Base-by-base conservation (phyloP, 2,888 invertebrate genomes). In the Trissonchulus sp. region DNA sequence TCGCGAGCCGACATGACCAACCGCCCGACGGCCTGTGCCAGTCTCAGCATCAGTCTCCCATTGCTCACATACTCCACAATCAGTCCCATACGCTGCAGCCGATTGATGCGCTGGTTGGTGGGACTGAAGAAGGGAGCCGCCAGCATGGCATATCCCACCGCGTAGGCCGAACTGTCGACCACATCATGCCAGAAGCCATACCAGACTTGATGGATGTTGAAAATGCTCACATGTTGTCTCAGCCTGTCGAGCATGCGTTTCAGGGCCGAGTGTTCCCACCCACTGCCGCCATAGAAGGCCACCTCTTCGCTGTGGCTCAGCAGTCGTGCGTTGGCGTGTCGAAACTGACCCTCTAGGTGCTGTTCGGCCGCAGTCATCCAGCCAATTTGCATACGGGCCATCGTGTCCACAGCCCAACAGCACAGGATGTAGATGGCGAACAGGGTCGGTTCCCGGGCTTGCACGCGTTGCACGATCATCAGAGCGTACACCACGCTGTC, bases 251-350 rank as follows among this genome's bases (percentile, higher is more conserved):
- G 97, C 82, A 95, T 92, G 18, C 92, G 90, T 76, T 93, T 86
- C 23, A 98, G 87, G 0, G 93, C 96, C 65, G 91, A 87, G 84
- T 93, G 92, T 85, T 98, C 98, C 28, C 94, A 89, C 23, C 83
- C 81, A 78, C 90, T 89, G 62, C 89, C 89, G 79, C 88, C 88
- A 80, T 89, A 89, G 82, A 89, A 89, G 1, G 89, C 89, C 63
- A 95, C 90, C 86, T 99, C 99, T 86, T 99, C 98, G 0, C 96
- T 93, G 86, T 98, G 96, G 0, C 96, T 95, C 77, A 99, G 98
- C 37, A 99, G 88, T 73, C 98, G 88, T 1, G 97, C 93, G 86
- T 99, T 95, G 38, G 97, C 94, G 84, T 94, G 97, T 84, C 98
- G 89, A 86, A 94, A 97, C 88, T 99, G 97, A 74, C 98, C 99